Percentiles rank a stretch among this genome's conserved stretches.
These are phyloP conservation scores for Drosophila pruinosa DNA, from an alignment of 1,140 invertebrate genomes.

Conservation along the genomic window DNA sequence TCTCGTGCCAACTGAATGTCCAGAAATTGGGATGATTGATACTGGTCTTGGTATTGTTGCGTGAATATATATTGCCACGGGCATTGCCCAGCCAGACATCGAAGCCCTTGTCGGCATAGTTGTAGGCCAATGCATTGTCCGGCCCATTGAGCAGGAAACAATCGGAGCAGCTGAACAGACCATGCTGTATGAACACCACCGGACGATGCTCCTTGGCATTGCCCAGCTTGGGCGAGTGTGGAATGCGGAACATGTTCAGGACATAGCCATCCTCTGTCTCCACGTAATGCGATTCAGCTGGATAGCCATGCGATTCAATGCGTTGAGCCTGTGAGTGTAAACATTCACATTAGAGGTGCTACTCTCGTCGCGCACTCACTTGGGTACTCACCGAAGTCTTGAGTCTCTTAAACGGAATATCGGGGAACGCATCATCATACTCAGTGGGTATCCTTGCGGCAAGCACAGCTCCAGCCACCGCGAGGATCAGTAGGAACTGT, in stretches of 20 bases:
- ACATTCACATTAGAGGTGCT: background rate
- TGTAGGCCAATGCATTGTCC: slow-evolving; percentile 84
- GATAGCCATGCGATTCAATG: slow-evolving; percentile 83
- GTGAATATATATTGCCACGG: slow-evolving; percentile 87
- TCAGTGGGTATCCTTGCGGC: background rate
- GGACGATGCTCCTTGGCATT: slow-evolving; percentile 59
- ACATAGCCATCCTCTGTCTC: slow-evolving; percentile 85
- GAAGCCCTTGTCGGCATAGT: slow-evolving; percentile 88
- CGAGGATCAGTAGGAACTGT: slow-evolving; percentile 19
- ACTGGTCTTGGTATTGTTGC: slow-evolving; percentile 84
- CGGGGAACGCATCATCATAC: slow-evolving; percentile 50
- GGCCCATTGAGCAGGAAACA: slow-evolving; percentile 89
- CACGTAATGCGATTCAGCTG: slow-evolving; percentile 84
- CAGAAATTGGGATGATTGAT: slow-evolving; percentile 85
- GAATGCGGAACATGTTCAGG: slow-evolving; percentile 84
- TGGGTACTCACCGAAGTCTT: slow-evolving; percentile 56
- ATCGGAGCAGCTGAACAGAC: slow-evolving; percentile 89
- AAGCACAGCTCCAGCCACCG: slow-evolving; percentile 14
- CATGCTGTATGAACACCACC: slow-evolving; percentile 89
- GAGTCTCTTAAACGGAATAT: slow-evolving; percentile 64
- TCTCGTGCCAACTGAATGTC: slow-evolving; percentile 87
- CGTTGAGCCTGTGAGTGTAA: slow-evolving; percentile 58
- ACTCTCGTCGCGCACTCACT: too few relatives aligned
- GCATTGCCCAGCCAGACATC: slow-evolving; percentile 87
- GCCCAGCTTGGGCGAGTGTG: slow-evolving; percentile 64